Evolutionary conservation across 1,140 invertebrate genomes (phyloP).

Genomic region (Atta cephalotes): DNA sequence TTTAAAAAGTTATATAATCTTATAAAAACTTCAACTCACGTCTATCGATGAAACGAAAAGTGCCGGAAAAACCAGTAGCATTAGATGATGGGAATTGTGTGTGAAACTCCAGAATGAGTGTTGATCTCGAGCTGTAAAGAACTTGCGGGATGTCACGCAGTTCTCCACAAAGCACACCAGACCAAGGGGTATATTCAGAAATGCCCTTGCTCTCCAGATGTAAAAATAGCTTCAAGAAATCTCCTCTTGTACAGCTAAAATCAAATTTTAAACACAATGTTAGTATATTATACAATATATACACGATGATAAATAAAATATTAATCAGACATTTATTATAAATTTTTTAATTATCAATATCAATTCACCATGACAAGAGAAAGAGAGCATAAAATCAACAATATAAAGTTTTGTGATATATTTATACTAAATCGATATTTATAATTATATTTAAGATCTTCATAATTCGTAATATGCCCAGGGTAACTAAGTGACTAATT

Average conservation of each 20-base stretch:
- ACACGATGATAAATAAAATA: background rate
- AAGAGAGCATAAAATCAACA: background rate
- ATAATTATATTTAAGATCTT: background rate
- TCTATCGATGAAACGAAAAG: slow-evolving; percentile 93
- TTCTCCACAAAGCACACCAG: slow-evolving; percentile 91
- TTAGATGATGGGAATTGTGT: slow-evolving; percentile 88
- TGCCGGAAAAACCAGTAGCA: slow-evolving; percentile 92
- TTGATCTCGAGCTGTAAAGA: slow-evolving; percentile 93
- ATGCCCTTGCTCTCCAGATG: slow-evolving; percentile 90
- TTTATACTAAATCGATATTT: slow-evolving; percentile 3
- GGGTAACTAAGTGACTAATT: slow-evolving; percentile 78
- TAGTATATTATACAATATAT: background rate
- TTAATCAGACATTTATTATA: background rate
- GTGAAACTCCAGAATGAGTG: slow-evolving; percentile 94
- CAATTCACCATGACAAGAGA: background rate
- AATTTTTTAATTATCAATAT: background rate
- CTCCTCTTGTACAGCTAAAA: slow-evolving; percentile 91
- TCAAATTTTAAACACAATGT: slow-evolving; percentile 34
- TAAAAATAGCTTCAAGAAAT: slow-evolving; percentile 93
- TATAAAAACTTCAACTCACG: slow-evolving; percentile 88
- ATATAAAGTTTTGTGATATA: background rate
- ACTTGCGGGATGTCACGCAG: slow-evolving; percentile 90
- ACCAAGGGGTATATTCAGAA: slow-evolving; percentile 93
- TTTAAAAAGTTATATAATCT: background rate
- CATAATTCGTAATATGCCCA: slow-evolving; percentile 34